Base-by-base conservation (phyloP, 2,888 invertebrate genomes). In the Cephus spinipes region DNA sequence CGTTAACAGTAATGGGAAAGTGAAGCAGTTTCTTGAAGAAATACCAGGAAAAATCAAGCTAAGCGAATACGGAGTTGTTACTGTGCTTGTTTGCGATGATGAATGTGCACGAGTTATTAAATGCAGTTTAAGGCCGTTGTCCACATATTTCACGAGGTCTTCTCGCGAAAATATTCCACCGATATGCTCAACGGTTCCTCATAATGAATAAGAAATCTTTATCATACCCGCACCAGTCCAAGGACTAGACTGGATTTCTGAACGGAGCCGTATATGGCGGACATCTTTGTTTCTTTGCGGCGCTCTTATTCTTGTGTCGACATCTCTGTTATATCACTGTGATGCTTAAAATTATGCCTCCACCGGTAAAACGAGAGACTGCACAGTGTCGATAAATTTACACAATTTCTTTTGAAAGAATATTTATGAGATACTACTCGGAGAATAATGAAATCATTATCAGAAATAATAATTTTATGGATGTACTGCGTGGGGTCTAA, bases 281-380 rank as follows among this genome's bases (percentile, higher is more conserved):
- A 82, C 83, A 83, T 83, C 81, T 83, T 84, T 83, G 78, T 79
- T 79, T 81, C 78, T 78, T 79, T 79, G 78, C 68, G 40, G 74
- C 74, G 23, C 9, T 23, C 55, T 55, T 55, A 23, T 55, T 55
- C 55, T 55, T 23, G 55, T 55, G 55, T 55, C 55, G 55, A 55
- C 55, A 55, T 55, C 55, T 55, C 55, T 55, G 9, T 55, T 40
- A 55, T 55, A 23, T 55, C 1, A 55, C 55, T 55, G 6, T 9
- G 23, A 23, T 23, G 23, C 55, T 55, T 9, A 23, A 55, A 55
- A 0, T 55, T 55, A 23, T 55, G 23, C 55, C 55, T 55, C 55
- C 55, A 23, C 6, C 23, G 55, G 9, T 55, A 55, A 55, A 55
- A 23, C 15, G 55, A 55, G 23, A 55, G 9, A 55, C 23, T 55